Percentiles rank a stretch among this genome's conserved stretches.
phyloP scores from a whole-genome alignment of 2,797 vertebrate genomes.

The Synanceia verrucosa region DNA sequence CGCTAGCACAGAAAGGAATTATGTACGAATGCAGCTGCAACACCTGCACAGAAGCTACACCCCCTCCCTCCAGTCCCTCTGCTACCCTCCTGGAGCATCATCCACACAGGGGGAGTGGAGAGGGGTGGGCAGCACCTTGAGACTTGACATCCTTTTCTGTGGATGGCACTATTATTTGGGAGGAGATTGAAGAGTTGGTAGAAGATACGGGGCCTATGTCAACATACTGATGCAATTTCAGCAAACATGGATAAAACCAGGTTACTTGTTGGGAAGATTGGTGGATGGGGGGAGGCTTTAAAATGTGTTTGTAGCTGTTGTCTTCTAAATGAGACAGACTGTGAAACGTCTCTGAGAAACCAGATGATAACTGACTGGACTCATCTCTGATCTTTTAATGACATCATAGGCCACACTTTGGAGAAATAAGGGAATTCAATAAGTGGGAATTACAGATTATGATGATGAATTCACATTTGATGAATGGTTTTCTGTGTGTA shows the following conservation, averaged over 20 bases:
- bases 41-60: conserved; percentile 78
- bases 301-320: conserved; percentile 60
- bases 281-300: conserved; percentile 44
- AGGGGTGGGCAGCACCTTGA: conserved; percentile 81
- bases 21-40: conserved; percentile 80
- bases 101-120: conserved; percentile 63
- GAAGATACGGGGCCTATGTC: conserved; percentile 74
- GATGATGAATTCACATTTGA: neutral
- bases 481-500: neutral
- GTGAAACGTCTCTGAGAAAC: conserved; percentile 31
- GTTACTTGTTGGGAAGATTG: conserved; percentile 71
- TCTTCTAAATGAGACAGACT: conserved; percentile 56
- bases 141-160: conserved; percentile 85
- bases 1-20: conserved; percentile 75
- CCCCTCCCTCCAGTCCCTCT: conserved; percentile 34
- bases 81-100: conserved; percentile 64
- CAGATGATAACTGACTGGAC: conserved; percentile 33
- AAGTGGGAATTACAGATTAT: neutral
- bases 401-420: neutral
- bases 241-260: conserved; percentile 75
- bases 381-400: conserved; percentile 8
- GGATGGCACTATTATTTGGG: conserved; percentile 81
- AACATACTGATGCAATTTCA: conserved; percentile 85
- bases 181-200: conserved; percentile 77
- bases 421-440: neutral